Conservation (phyloP, 2,888 invertebrate genomes). For the Drosophila villosipedis region DNA sequence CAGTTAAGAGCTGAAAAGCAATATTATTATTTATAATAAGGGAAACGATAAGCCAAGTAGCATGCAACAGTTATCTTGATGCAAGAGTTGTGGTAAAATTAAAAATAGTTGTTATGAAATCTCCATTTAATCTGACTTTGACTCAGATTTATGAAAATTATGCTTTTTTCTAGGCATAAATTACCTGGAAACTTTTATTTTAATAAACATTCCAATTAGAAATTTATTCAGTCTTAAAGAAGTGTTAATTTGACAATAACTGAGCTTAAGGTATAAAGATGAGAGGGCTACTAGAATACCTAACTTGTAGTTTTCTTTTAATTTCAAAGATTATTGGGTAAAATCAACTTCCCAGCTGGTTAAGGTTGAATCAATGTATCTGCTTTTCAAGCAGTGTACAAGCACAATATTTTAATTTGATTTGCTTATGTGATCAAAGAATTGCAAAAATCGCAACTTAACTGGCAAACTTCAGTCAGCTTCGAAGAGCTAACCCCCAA, state of each 20-base stretch:
- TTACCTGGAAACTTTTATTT: neutral
- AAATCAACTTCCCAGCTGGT: neutral
- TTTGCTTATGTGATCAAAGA: neutral
- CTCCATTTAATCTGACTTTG: neutral
- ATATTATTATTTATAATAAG: conserved; percentile 20
- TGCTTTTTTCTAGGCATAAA: neutral
- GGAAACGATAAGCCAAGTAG: conserved; percentile 29
- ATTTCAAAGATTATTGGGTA: neutral
- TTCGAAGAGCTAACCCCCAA: conserved; percentile 26
- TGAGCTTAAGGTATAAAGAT: neutral
- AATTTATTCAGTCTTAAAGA: too few relatives aligned
- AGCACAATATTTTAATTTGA: neutral
- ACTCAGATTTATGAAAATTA: too few relatives aligned
- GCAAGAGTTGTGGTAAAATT: neutral
- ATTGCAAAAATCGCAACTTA: neutral
- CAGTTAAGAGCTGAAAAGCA: conserved; percentile 31
- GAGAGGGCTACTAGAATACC: neutral
- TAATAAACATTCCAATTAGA: neutral
- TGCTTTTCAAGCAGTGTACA: neutral
- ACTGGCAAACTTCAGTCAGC: neutral
- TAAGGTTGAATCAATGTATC: neutral
- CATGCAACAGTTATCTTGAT: conserved; percentile 21
- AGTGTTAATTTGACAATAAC: neutral
- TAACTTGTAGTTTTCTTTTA: neutral
- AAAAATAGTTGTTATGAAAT: neutral